Evolutionary conservation across 2,797 vertebrate genomes (phyloP), one percentile per base, ranked within the genome.

Genomic region (Momotus momota): DNA sequence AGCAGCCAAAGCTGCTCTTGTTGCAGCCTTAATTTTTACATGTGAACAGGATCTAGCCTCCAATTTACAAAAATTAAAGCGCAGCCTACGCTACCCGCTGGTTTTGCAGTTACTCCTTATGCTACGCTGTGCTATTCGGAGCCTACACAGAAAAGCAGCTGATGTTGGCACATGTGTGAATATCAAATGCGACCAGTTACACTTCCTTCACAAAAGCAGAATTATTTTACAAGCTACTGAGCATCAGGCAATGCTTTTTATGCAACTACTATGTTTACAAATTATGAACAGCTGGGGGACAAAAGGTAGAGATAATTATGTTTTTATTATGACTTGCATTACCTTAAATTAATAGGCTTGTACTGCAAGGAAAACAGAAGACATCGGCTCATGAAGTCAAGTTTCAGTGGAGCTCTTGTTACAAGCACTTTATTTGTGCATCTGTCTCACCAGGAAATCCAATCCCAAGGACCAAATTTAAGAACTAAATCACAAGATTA

Each of bases 1-100:
- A 29, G 33, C 3, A 62, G 26, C 33, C 16, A 29, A 66, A 35
- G 23, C 33, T 69, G 8, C 12, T 55, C 16, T 33, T 26, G 8
- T 31, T 8, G 0, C 2, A 4, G 66, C 16, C 54, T 41, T 40
- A 9, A 4, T 40, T 51, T 33, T 27, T 14, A 20, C 29, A 6
- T 1, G 12, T 25, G 38, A 62, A 16, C 31, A 81, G n/a, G 85
- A 14, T 1, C 5, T 0, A 65, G 62, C 17, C 43, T 2, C 2
- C 2, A 8, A 86, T 17, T 45, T 52, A 35, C 26, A 73, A 35
- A 51, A 79, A 3, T 3, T 35, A 12, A 67, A 75, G 67, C 26
- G 5, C 10, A 17, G 7, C 46, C 11, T 33, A 25, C 35, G 25
- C 23, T 2, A 16, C 10, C 10, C 3, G 7, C 23, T 29, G 3